Evolutionary conservation across 2,888 invertebrate genomes (phyloP).

Genomic region (Neocrepidodera transversa): DNA sequence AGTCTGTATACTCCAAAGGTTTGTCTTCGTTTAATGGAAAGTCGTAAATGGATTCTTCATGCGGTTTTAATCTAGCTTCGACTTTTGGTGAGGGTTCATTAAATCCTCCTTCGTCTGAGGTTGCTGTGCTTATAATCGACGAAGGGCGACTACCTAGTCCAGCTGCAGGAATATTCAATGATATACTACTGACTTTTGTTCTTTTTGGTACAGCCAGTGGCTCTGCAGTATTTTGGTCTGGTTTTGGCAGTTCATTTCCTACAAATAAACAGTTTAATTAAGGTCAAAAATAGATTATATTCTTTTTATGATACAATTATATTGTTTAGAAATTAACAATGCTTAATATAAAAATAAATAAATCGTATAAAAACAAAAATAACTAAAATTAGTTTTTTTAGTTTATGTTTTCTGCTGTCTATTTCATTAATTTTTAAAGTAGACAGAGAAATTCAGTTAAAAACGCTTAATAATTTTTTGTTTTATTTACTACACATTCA

Average conservation of each 20-base stretch:
- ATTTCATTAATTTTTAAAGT: too few relatives aligned
- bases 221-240: constrained; percentile 54
- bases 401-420: too few relatives aligned
- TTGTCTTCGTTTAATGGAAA: constrained; percentile 48
- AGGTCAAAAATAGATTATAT: too few relatives aligned
- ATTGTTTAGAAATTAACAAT: too few relatives aligned
- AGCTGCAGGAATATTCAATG: constrained; percentile 69
- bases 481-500: too few relatives aligned
- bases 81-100: constrained; percentile 76
- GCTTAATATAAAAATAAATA: too few relatives aligned
- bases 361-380: too few relatives aligned
- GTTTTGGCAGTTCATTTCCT: constrained; percentile 44
- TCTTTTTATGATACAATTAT: too few relatives aligned
- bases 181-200: constrained; percentile 68
- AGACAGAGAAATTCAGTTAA: too few relatives aligned
- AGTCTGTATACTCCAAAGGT: constrained; percentile 46
- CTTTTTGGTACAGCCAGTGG: constrained; percentile 58
- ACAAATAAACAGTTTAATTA: too few relatives aligned
- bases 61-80: constrained; percentile 63
- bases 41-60: constrained; percentile 53
- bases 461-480: too few relatives aligned
- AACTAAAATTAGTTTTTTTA: too few relatives aligned
- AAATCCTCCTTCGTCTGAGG: constrained; percentile 64
- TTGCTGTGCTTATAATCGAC: constrained; percentile 70
- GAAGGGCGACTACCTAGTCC: constrained; percentile 69